phyloP scores from a whole-genome alignment of 2,113 vertebrate species.

The Chauna torquata region DNA sequence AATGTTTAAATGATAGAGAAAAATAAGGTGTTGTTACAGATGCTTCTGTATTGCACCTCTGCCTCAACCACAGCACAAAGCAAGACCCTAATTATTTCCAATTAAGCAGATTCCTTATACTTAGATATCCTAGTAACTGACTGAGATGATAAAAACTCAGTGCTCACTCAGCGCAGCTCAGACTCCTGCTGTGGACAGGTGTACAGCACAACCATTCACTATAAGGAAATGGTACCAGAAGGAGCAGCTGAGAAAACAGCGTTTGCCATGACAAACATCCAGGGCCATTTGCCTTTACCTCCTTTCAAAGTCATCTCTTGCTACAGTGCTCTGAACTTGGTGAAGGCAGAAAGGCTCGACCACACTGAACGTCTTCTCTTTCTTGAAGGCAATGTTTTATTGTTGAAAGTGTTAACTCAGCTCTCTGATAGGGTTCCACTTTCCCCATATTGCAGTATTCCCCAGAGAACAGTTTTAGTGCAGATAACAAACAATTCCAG shows the following conservation, averaged over 20 bases:
- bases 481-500: not conserved
- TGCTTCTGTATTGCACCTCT: not conserved
- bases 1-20: not conserved
- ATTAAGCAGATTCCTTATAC: not conserved
- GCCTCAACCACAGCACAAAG: not conserved
- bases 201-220: not conserved
- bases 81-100: not conserved
- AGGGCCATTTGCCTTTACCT: not conserved
- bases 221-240: not conserved
- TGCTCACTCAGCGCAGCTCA: not conserved
- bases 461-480: not conserved
- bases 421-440: not conserved
- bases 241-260: not conserved
- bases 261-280: not conserved
- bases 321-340: not conserved
- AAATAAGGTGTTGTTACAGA: not conserved
- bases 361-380: not conserved
- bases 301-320: not conserved
- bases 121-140: not conserved
- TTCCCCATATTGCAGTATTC: not conserved
- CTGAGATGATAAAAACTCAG: not conserved
- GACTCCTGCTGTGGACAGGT: not conserved
- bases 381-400: constrained; percentile 11
- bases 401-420: not conserved
- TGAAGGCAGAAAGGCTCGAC: not conserved